Evolutionary conservation across 2,888 invertebrate genomes (phyloP), one percentile per base, ranked within the genome.

Genomic region (Callyntrura sp.): DNA sequence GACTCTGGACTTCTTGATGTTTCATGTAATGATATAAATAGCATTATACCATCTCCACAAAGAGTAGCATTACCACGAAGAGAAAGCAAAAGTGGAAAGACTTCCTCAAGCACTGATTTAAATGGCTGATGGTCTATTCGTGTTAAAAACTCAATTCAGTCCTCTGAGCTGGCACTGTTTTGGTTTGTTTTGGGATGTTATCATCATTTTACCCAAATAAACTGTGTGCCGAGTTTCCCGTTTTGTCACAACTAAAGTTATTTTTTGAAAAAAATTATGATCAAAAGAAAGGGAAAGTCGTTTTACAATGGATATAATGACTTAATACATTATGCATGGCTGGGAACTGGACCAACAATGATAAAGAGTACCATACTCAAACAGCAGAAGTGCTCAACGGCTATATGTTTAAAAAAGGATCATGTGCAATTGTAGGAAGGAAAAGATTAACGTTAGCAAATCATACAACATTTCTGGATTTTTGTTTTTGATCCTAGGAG

Each of bases 261-360:
- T n/a, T n/a, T n/a, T 28, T 68, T 35, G 12, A 17, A 0, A 20
- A 43, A 43, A 70, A 17, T 70, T 70, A 70, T 17, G 35, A 55
- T 17, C 55, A 28, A 28, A 20, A 65, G 65, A 28, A 35, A 20
- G 11, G 28, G 65, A 14, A 70, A 70, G 70, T 70, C 28, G 28
- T 25, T 65, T 28, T 65, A 65, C 65, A 70, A 17, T 17, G 35
- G 43, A 1, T 9, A 11, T 43, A 17, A 43, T 17, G 43, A 70
- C 70, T 70, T 70, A 17, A 70, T 70, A 43, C 70, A 70, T 70
- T 70, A 70, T 70, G 70, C 8, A 70, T 70, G 35, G 70, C n/a
- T 1, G 17, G 28, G 12, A 20, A 20, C 20, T 35, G 51, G 51
- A 65, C 14, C 28, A 28, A 14, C 23, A 14, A 65, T 65, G 70